Percentiles rank a stretch among this genome's conserved stretches.
Evolutionary conservation across 1,140 invertebrate species (phyloP).

Genomic region (Campoletis sonorensis): DNA sequence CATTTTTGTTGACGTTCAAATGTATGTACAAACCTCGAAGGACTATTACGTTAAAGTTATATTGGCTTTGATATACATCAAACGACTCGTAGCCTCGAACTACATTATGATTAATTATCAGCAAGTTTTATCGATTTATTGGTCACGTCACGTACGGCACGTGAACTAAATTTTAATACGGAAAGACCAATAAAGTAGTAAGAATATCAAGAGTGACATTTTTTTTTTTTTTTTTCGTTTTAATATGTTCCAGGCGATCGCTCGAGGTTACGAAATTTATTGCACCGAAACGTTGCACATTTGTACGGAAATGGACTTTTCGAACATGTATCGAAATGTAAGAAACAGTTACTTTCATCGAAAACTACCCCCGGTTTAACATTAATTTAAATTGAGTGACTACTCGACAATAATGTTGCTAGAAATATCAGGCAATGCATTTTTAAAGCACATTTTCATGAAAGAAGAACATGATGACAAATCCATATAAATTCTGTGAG

Average conservation of each 20-base stretch:
- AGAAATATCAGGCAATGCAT: too few species aligned
- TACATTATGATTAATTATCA: conserved; percentile 3
- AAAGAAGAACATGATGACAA: too few species aligned
- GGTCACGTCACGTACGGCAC: background rate
- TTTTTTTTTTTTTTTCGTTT: background rate
- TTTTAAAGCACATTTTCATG: too few species aligned
- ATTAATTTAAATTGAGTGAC: too few species aligned
- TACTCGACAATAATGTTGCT: too few species aligned
- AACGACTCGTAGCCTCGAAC: background rate
- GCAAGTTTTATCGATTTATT: conserved; percentile 3
- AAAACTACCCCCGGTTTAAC: too few species aligned
- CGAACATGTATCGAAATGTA: too few species aligned
- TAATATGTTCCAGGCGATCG: background rate
- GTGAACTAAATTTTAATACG: background rate
- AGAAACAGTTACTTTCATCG: too few species aligned
- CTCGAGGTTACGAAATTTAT: background rate
- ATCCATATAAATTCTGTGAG: too few species aligned
- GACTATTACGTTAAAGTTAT: background rate
- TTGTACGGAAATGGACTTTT: background rate
- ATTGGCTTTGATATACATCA: background rate
- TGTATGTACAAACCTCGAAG: background rate
- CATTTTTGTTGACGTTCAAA: background rate
- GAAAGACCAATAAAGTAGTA: background rate
- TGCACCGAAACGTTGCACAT: background rate
- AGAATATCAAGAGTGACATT: background rate